Evolutionary conservation across 2,113 vertebrate species (phyloP), one percentile per base, ranked within the genome.

Genomic region (Carettochelys insculpta): DNA sequence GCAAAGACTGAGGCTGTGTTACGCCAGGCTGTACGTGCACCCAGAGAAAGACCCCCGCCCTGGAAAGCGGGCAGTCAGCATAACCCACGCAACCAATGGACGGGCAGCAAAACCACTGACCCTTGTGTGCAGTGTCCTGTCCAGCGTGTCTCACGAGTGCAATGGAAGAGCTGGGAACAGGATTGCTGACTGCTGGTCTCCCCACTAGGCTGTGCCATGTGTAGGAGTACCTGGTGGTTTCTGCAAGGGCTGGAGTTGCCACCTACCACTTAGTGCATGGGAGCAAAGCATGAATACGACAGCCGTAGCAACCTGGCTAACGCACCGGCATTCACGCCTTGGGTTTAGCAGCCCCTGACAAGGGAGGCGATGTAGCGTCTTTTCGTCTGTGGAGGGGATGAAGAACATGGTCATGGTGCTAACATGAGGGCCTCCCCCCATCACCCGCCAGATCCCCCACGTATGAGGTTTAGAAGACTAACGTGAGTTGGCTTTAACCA

Each of bases 391-490:
- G 92, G 85, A 93, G 11, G 65, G 87, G 80, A 41, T 53, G 29
- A 87, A 77, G 58, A 85, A 56, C 90, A 80, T 34, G 4, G 5
- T 47, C 86, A 78, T 0, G 0, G 50, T 0, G 2, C 85, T 88
- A 92, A 82, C 79, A 20, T 5, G 0, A 48, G 85, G 9, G 19
- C 58, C 54, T 50, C 3, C 78, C 43, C 22, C 75, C 12, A 27
- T 12, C 54, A 58, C 22, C 75, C 12, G 11, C 27, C 54, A 58
- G 0, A 3, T 77, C 43, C 0, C 3, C 45, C 1, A 0, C 0
- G 0, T 75, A 3, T 0, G 5, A 77, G 83, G 4, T 38, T 65
- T 17, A 53, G 78, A 1, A 73, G 71, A 43, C n/a, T 53, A 65
- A 24, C 25, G 45, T 0, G 1, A 20, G 38, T 22, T 34, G 65